Percentiles rank a stretch among this genome's conserved stretches.
Evolutionary conservation across 2,888 invertebrate species (phyloP).

Genomic region (Thecocarcelia acutangulata): DNA sequence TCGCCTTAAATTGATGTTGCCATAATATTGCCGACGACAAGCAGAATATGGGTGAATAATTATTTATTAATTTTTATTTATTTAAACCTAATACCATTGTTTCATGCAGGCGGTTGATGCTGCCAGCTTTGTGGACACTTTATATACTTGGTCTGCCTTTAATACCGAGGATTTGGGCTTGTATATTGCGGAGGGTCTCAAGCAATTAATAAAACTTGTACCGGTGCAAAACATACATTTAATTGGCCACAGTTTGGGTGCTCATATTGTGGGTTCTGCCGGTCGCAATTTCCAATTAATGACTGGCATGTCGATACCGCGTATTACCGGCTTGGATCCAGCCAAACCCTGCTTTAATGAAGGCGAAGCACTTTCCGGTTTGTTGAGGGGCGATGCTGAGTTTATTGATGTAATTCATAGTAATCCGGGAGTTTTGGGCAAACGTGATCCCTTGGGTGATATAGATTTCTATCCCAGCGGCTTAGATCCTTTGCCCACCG

Average conservation of each 20-base stretch:
- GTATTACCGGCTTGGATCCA: slow-evolving; percentile 81
- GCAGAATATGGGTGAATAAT: no score
- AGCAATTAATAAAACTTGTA: slow-evolving; percentile 75
- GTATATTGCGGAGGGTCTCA: slow-evolving; percentile 75
- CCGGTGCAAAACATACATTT: slow-evolving; percentile 77
- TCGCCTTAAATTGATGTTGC: no score
- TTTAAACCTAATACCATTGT: neutral
- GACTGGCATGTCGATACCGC: slow-evolving; percentile 75
- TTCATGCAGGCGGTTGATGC: slow-evolving; percentile 77
- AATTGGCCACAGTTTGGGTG: slow-evolving; percentile 81
- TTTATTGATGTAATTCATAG: slow-evolving; percentile 80
- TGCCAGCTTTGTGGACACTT: slow-evolving; percentile 78
- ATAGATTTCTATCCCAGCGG: slow-evolving; percentile 81
- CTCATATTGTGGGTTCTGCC: slow-evolving; percentile 79
- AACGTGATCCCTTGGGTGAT: slow-evolving; percentile 79
- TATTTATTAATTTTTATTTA: neutral
- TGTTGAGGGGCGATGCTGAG: slow-evolving; percentile 79
- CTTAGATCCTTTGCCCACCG: slow-evolving; percentile 75
- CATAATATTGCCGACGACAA: no score
- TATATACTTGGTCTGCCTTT: slow-evolving; percentile 80
- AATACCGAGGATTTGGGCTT: slow-evolving; percentile 79
- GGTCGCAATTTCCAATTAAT: slow-evolving; percentile 75
- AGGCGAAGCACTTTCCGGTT: slow-evolving; percentile 77
- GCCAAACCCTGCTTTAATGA: slow-evolving; percentile 81
- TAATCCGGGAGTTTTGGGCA: slow-evolving; percentile 79